Evolutionary conservation across 2,113 vertebrate genomes (phyloP).

Genomic region (Delphinapterus leucas): DNA sequence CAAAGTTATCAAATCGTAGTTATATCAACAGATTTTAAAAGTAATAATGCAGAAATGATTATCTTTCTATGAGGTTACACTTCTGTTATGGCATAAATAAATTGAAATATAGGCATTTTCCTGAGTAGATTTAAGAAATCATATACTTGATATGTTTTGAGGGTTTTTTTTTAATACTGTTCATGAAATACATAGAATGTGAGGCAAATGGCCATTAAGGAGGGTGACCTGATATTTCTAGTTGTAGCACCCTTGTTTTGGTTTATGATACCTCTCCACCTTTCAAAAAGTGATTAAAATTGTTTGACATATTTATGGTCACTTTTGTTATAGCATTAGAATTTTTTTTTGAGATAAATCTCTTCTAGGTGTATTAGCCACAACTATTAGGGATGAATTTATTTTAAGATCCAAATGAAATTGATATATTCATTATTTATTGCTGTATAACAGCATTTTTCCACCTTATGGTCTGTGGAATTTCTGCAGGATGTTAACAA

Average conservation of each 20-base stretch:
- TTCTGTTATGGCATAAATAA: background rate
- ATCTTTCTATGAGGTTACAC: background rate
- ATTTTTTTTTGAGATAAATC: background rate
- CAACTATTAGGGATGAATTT: background rate
- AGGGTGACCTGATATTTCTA: background rate
- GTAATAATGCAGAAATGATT: background rate
- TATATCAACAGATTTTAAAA: background rate
- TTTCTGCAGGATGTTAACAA: slow-evolving; percentile 22
- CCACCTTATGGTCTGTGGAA: background rate
- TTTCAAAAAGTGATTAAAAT: background rate
- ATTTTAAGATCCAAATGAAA: background rate
- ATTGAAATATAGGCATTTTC: background rate
- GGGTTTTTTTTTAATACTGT: background rate
- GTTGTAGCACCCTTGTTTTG: background rate
- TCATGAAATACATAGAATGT: background rate
- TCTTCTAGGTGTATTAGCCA: background rate
- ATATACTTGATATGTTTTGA: background rate
- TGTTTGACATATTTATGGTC: background rate
- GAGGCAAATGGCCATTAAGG: background rate
- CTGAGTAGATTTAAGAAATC: background rate
- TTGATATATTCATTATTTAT: background rate
- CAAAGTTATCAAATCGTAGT: background rate
- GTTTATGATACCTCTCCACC: background rate
- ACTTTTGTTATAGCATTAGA: background rate
- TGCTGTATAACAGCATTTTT: background rate